Conservation (phyloP, 2,113 vertebrate species). For the Neomonachus schauinslandi region DNA sequence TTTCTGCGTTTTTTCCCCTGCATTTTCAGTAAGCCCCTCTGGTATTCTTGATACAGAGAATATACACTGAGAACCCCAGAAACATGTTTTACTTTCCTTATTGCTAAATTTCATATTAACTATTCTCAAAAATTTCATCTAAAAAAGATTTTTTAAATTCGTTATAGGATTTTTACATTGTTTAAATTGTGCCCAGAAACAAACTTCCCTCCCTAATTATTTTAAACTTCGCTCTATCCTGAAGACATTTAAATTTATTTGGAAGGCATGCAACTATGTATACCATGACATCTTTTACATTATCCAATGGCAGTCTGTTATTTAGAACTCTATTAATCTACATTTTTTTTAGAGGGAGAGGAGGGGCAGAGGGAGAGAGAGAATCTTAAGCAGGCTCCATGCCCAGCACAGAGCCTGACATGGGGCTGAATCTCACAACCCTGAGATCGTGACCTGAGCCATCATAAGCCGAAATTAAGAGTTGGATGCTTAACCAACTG, state of each 20-base stretch:
- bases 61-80: background rate
- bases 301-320: background rate
- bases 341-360: no score
- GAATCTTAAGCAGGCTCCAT: no score
- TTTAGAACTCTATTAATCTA: background rate
- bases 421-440: no score
- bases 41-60: background rate
- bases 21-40: background rate
- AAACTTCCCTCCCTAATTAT: background rate
- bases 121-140: background rate
- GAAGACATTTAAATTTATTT: slow-evolving; percentile 25
- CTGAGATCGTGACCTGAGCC: no score
- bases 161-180: background rate
- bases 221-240: background rate
- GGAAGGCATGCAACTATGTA: background rate
- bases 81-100: slow-evolving; percentile 1
- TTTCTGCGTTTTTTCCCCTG: background rate
- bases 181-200: background rate
- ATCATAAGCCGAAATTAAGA: no score
- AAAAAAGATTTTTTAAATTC: background rate
- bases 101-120: background rate
- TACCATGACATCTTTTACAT: background rate
- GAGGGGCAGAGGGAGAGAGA: no score
- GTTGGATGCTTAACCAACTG: background rate
- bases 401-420: no score